These are phyloP conservation scores for Oncorhynchus mykiss DNA, from an alignment of 2,113 vertebrate species.

Conservation along the genomic window DNA sequence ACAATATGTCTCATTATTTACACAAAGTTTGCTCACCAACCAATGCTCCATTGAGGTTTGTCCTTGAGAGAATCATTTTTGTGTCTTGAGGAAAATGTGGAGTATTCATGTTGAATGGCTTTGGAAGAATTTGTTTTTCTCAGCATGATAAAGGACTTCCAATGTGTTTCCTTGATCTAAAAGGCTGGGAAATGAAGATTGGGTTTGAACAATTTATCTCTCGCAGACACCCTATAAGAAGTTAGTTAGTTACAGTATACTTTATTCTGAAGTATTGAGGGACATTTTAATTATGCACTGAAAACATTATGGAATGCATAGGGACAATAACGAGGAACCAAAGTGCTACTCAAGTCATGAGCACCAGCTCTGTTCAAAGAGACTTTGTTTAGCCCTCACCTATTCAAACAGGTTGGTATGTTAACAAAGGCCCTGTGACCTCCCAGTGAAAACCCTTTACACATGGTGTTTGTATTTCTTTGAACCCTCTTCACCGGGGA, in stretches of 20 bases:
- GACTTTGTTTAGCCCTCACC: background rate
- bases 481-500: background rate
- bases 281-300: too few relatives aligned
- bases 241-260: too few relatives aligned
- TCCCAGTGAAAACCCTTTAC: slow-evolving; percentile 4
- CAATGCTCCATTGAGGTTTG: background rate
- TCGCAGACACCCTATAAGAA: background rate
- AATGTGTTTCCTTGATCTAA: background rate
- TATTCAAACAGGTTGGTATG: background rate
- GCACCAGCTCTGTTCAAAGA: background rate
- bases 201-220: background rate
- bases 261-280: too few relatives aligned
- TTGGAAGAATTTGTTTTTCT: background rate
- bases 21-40: background rate
- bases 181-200: background rate
- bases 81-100: background rate
- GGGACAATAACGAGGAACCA: too few relatives aligned
- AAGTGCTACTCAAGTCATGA: too few relatives aligned
- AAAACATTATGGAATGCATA: too few relatives aligned
- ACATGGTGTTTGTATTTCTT: slow-evolving; percentile 12
- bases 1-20: background rate
- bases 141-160: background rate
- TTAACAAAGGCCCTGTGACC: background rate
- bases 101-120: slow-evolving; percentile 13
- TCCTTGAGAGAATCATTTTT: background rate